Evolutionary conservation across 2,113 vertebrate species (phyloP), one percentile per base, ranked within the genome.

Genomic region (Ctenodactylus gundi): DNA sequence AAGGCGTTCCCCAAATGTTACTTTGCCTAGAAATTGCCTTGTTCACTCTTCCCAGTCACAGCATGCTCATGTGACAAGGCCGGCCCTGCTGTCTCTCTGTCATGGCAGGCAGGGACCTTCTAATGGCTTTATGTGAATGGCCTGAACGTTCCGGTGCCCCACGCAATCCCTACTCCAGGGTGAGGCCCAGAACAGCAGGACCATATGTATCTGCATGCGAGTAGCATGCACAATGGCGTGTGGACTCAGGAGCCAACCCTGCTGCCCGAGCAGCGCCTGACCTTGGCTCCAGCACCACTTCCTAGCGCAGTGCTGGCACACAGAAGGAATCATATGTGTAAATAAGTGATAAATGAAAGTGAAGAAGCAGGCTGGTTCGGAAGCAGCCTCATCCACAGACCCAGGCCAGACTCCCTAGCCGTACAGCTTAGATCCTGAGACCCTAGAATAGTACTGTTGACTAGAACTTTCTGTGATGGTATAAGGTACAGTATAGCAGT

Each of bases 401-500:
- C 39, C 90, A 85, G 91, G 21, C 53, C 44, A 77, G 41, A 7
- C 36, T 31, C 84, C 29, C 49, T 41, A 76, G 88, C 60, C 12
- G 29, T 27, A 20, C 5, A 44, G 15, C 36, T 60, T 46, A 8
- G 3, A 62, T 57, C 36, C 29, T 13, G 49, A 85, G 39, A 76
- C 27, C 25, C 51, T 29, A 64, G 68, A 68, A 62, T 1, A 18
- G 15, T 29, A 46, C 57, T 12, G 53, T 44, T 72, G 36, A 60
- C 6, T 29, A 65, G 78, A 84, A 60, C 13, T 70, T 73, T 83
- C 44, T 34, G 15, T 3, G 17, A 13, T 9, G 34, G 4, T 17
- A 5, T 60, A 0, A 65, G 65, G 34, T 27, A 34, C 77, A 31
- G 0, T 3, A n/a, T n/a, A n/a, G 13, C 3, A 31, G 85, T 18